These are phyloP conservation scores for Lophotriccus pileatus DNA, from an alignment of 2,797 vertebrate genomes.

Conservation along the genomic window DNA sequence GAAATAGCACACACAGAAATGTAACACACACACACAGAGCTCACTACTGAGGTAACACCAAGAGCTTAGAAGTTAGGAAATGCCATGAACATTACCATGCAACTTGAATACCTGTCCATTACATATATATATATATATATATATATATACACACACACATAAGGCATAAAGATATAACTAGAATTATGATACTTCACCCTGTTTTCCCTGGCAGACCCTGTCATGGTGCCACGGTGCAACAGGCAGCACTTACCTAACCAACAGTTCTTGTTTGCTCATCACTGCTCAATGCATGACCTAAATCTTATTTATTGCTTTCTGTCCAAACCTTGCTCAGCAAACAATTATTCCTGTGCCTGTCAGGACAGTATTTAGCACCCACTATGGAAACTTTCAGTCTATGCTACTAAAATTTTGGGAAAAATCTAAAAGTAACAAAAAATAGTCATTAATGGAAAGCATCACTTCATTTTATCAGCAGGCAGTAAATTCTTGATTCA, in stretches of 20 bases:
- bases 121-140: no score
- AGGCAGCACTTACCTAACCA: background rate
- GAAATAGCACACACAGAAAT: background rate
- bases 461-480: background rate
- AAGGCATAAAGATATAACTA: background rate
- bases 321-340: background rate
- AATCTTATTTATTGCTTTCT: background rate
- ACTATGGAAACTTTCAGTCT: background rate
- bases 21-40: background rate
- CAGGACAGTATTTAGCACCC: background rate
- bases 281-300: background rate
- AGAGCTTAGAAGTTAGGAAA: background rate
- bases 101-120: background rate
- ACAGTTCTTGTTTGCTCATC: conserved; percentile 17
- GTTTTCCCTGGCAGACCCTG: background rate
- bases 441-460: background rate
- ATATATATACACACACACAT: no score
- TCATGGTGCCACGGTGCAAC: background rate
- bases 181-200: background rate
- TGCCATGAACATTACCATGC: background rate
- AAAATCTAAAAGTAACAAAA: background rate
- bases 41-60: background rate
- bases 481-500: background rate
- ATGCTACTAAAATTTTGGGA: background rate
- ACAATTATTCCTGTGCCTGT: background rate